Evolutionary conservation across 2,888 invertebrate genomes (phyloP).

Genomic region (Tromatobia lineatoria): DNA sequence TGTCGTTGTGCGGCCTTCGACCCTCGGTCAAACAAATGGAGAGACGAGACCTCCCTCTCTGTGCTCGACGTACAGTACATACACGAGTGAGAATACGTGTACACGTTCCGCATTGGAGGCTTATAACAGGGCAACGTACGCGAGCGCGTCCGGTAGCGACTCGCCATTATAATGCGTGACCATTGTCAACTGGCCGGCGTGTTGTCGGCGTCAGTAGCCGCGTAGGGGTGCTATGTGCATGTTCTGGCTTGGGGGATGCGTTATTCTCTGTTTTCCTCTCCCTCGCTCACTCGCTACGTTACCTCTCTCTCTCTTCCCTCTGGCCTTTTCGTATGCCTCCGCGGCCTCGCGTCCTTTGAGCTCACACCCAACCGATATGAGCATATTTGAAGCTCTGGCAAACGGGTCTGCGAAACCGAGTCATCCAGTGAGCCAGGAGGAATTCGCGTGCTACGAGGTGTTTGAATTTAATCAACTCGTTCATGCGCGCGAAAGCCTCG

Average conservation of each 20-base stretch:
- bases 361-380: constrained; percentile 79
- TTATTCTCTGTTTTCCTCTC: constrained; percentile 32
- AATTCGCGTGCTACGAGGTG: constrained; percentile 83
- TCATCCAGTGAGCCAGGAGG: constrained; percentile 66
- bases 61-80: constrained; percentile 44
- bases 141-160: constrained; percentile 60
- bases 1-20: constrained; percentile 53
- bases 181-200: constrained; percentile 77
- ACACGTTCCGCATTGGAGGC: constrained; percentile 48
- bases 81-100: constrained; percentile 29
- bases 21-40: constrained; percentile 64
- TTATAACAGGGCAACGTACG: constrained; percentile 48
- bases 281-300: constrained; percentile 15
- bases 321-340: constrained; percentile 33
- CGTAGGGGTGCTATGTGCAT: constrained; percentile 49
- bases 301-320: constrained; percentile 41
- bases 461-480: constrained; percentile 85
- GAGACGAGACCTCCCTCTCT: constrained; percentile 33
- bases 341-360: constrained; percentile 72
- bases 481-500: constrained; percentile 81
- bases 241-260: constrained; percentile 58
- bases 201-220: constrained; percentile 54
- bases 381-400: constrained; percentile 82
- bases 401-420: constrained; percentile 50
- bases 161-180: constrained; percentile 83